These are phyloP conservation scores for Chamaea fasciata DNA, from an alignment of 2,113 vertebrate species.

Conservation along the genomic window DNA sequence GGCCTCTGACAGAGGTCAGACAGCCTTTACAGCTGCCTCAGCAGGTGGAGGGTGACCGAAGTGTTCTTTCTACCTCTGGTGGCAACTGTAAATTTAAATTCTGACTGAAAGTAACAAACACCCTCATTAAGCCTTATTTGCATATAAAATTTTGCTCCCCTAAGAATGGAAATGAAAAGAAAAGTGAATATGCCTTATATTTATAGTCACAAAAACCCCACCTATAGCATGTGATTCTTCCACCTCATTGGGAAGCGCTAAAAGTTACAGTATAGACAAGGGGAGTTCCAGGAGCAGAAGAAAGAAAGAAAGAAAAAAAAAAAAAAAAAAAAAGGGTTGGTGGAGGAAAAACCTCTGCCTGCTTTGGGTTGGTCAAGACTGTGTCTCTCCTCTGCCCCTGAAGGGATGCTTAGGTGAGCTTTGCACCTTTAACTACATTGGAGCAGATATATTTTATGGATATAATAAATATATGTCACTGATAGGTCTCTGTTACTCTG, in stretches of 20 bases:
- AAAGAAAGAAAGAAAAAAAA: no score
- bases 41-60: neutral
- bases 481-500: neutral
- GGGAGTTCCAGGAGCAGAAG: neutral
- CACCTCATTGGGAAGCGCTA: neutral
- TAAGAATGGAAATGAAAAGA: neutral
- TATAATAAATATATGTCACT: neutral
- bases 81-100: neutral
- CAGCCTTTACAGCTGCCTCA: neutral
- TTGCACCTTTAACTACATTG: neutral
- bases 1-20: neutral
- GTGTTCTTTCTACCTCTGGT: neutral
- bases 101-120: neutral
- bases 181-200: neutral
- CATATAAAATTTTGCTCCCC: no score
- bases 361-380: neutral
- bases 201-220: neutral
- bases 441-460: neutral
- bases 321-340: no score
- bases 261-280: neutral
- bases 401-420: neutral
- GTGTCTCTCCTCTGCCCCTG: neutral
- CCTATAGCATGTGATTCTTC: accelerated
- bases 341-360: neutral
- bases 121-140: neutral